phyloP scores from a whole-genome alignment of 2,113 vertebrate species.

The Notothenia coriiceps region DNA sequence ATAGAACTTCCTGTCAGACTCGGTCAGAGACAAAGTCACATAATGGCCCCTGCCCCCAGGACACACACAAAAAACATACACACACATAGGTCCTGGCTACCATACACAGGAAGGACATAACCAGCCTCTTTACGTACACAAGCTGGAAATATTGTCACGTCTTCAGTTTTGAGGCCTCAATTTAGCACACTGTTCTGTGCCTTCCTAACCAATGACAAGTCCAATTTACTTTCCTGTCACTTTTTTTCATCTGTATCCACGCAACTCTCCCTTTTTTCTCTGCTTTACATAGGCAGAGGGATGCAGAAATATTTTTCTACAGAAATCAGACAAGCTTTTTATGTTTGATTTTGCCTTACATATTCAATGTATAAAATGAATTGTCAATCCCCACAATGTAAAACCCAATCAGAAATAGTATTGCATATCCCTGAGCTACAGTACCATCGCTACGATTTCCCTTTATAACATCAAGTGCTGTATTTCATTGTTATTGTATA shows the following conservation, averaged over 20 bases:
- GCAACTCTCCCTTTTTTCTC: neutral
- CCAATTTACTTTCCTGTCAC: conserved; percentile 1
- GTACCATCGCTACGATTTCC: neutral
- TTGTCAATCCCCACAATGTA: neutral
- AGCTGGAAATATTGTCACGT: neutral
- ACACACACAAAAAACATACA: neutral
- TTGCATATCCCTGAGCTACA: neutral
- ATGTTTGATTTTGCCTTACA: neutral
- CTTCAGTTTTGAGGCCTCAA: neutral
- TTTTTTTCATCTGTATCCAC: neutral
- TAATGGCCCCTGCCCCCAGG: neutral
- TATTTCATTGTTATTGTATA: neutral
- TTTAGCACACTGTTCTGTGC: neutral
- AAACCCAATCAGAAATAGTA: neutral
- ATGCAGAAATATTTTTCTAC: conserved; percentile 6
- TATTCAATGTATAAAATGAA: neutral
- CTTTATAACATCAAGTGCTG: neutral
- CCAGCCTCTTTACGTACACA: conserved; percentile 1
- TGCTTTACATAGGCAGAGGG: conserved; percentile 4
- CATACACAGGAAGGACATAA: conserved; percentile 12
- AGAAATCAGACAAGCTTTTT: neutral
- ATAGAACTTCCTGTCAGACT: conserved; percentile 33
- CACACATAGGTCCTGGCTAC: conserved; percentile 3
- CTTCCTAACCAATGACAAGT: conserved; percentile 16
- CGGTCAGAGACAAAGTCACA: conserved; percentile 15